phyloP scores from a whole-genome alignment of 2,797 vertebrate species.

The Sebastes kiyomatsui region DNA sequence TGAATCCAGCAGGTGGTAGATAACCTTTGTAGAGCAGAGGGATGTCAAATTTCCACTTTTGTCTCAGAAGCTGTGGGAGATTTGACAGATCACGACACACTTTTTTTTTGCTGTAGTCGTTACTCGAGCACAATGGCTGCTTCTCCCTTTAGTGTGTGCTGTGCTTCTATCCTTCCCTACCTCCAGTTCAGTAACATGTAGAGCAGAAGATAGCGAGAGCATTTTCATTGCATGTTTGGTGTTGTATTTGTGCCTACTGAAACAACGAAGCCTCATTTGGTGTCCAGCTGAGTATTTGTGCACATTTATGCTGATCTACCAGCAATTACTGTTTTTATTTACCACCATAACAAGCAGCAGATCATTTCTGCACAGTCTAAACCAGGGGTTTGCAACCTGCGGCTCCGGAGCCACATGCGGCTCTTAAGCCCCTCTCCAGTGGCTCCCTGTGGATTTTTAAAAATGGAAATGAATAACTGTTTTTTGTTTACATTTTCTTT shows the following conservation, averaged over 20 bases:
- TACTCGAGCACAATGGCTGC: constrained; percentile 19
- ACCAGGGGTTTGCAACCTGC: too few species aligned
- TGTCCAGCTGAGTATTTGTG: constrained; percentile 6
- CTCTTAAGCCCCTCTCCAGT: too few species aligned
- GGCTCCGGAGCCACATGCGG: too few species aligned
- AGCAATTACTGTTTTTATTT: not conserved
- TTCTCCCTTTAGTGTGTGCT: constrained; percentile 27
- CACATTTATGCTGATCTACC: not conserved
- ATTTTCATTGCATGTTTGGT: constrained; percentile 19
- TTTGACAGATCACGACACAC: constrained; percentile 63
- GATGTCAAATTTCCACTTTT: constrained; percentile 60
- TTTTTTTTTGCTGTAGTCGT: constrained; percentile 29
- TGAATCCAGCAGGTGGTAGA: constrained; percentile 60
- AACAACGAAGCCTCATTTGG: not conserved
- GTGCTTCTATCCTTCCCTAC: constrained; percentile 4
- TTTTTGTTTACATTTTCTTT: too few species aligned
- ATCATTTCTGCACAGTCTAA: not conserved
- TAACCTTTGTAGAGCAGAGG: constrained; percentile 64
- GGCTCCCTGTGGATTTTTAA: too few species aligned
- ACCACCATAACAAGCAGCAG: not conserved
- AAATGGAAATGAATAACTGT: too few species aligned
- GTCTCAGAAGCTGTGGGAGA: constrained; percentile 57
- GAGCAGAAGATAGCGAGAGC: constrained; percentile 14
- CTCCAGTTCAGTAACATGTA: constrained; percentile 5
- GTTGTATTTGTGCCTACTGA: not conserved